phyloP scores from a whole-genome alignment of 2,113 vertebrate genomes.

The Eubucco bourcierii region DNA sequence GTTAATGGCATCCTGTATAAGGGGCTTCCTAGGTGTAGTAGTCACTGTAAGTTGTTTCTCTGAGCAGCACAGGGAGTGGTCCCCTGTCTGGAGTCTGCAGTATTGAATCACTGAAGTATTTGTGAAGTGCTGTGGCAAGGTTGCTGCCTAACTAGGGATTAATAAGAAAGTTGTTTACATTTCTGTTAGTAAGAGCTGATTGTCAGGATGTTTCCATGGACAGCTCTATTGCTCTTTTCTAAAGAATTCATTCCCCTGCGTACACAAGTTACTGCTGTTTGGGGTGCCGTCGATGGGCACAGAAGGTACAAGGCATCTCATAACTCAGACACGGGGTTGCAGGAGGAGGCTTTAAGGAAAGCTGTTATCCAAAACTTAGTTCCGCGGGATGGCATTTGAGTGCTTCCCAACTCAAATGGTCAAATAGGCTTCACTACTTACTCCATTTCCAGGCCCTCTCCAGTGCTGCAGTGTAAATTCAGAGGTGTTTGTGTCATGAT shows the following conservation, averaged over 20 bases:
- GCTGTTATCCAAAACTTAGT: not conserved
- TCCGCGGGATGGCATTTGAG: not conserved
- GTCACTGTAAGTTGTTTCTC: not conserved
- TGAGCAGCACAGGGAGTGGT: not conserved
- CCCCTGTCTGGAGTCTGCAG: not conserved
- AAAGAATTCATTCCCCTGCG: not conserved
- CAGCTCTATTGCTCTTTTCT: not conserved
- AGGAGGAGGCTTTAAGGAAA: not conserved
- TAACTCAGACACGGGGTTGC: not conserved
- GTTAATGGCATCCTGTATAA: not conserved
- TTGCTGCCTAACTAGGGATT: not conserved
- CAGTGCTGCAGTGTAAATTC: not conserved
- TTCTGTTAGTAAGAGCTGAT: not conserved
- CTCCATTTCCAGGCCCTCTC: not conserved
- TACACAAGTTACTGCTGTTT: not conserved
- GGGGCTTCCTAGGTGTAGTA: not conserved
- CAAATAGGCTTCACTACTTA: not conserved
- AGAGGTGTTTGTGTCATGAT: not conserved
- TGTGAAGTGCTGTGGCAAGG: not conserved
- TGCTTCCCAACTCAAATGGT: not conserved
- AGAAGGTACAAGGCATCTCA: not conserved
- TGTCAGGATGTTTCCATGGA: not conserved
- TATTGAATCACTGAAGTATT: not conserved
- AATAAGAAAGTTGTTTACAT: not conserved
- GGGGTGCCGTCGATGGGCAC: fast-evolving